Conservation (phyloP, 2,797 vertebrate genomes). For the Lepilemur septentrionalis region DNA sequence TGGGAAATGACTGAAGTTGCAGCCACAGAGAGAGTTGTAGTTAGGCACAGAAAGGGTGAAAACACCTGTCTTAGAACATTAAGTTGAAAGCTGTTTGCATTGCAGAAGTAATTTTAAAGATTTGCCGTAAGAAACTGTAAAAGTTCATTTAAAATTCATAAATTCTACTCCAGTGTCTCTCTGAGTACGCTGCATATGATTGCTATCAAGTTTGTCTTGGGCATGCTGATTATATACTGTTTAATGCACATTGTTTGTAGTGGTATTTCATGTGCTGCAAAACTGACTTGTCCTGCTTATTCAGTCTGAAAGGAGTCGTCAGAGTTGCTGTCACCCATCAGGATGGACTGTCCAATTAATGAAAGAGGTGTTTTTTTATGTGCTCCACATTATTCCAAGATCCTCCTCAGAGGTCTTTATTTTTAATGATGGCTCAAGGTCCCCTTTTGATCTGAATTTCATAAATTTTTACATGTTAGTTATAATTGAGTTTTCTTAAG, state of each 20-base stretch:
- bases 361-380: background rate
- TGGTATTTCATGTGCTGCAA: background rate
- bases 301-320: background rate
- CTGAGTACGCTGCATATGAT: background rate
- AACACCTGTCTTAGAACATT: background rate
- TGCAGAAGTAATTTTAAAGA: slow-evolving; percentile 1
- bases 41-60: background rate
- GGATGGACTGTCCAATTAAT: background rate
- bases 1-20: background rate
- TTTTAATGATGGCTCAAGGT: background rate
- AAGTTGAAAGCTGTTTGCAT: background rate
- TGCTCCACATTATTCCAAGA: background rate
- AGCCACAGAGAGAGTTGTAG: background rate
- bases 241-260: background rate
- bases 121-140: slow-evolving; percentile 21
- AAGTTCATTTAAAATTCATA: slow-evolving; percentile 46
- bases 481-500: background rate
- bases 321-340: no score
- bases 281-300: background rate
- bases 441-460: background rate
- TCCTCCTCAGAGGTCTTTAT: background rate
- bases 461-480: background rate
- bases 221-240: background rate
- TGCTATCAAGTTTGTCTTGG: background rate
- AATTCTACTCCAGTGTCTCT: background rate